These are phyloP conservation scores for Mimas tiliae DNA, from an alignment of 2,888 invertebrate genomes.

Conservation along the genomic window DNA sequence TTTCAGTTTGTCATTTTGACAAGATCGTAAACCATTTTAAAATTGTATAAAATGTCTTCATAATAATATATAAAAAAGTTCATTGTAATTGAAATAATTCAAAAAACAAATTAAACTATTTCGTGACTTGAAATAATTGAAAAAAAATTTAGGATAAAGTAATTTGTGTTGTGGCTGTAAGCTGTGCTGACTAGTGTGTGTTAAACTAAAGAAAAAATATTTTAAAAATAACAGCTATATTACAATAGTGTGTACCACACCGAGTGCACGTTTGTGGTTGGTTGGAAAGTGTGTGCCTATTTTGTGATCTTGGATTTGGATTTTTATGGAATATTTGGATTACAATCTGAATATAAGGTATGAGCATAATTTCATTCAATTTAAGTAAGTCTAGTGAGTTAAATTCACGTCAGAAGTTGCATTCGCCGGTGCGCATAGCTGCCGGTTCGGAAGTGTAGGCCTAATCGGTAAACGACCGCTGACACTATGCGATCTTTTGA, in stretches of 20 bases:
- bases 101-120: background rate
- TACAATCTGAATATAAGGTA: slow-evolving; percentile 68
- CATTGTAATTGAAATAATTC: background rate
- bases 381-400: slow-evolving; percentile 31
- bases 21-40: background rate
- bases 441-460: slow-evolving; percentile 48
- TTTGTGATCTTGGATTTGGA: slow-evolving; percentile 52
- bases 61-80: background rate
- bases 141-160: slow-evolving; percentile 1
- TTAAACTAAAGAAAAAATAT: slow-evolving; percentile 30
- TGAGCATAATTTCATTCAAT: slow-evolving; percentile 38
- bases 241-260: background rate
- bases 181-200: slow-evolving; percentile 28
- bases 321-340: slow-evolving; percentile 66
- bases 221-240: slow-evolving; percentile 4
- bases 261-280: slow-evolving; percentile 25
- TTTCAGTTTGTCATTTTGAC: slow-evolving; percentile 3
- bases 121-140: background rate
- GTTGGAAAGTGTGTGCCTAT: slow-evolving; percentile 22
- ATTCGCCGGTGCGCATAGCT: slow-evolving; percentile 21
- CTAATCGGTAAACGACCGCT: slow-evolving; percentile 42
- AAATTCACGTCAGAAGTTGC: slow-evolving; percentile 41
- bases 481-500: slow-evolving; percentile 8
- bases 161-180: slow-evolving; percentile 20
- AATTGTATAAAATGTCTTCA: background rate